Evolutionary conservation across 2,797 vertebrate genomes (phyloP), one percentile per base, ranked within the genome.

Genomic region (Acipenser transmontanus): DNA sequence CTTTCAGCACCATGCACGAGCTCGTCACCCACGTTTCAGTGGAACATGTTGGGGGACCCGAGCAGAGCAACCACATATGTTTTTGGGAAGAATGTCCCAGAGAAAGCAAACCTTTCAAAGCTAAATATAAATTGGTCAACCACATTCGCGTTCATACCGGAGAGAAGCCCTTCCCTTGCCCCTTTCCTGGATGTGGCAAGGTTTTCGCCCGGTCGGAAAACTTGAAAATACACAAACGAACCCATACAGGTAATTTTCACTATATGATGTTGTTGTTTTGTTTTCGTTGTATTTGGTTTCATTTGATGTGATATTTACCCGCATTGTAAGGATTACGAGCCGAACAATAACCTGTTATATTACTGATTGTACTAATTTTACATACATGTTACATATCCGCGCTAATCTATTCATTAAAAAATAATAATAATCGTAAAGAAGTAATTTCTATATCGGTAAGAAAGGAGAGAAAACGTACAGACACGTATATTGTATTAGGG

Each of bases 1-100:
- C 96, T 91, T 99, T 98, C 85, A 98, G 96, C 89, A 98, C 97
- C 87, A 99, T 99, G 97, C 97, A 99, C 77, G 97, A 99, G 91
- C 76, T 99, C 83, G 97, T 99, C 79, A 99, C 95, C 82, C 97
- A 99, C 79, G 95, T 99, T 83, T 95, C 96, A 0, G 97, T 99
- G 82, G 97, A 99, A 82, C 97, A 99, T 62, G 95, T 98, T 76
- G 96, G 97, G 11, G 97, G 97, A 69, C 97, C 97, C 0, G 97
- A 98, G 86, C 97, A 99, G 86, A 98, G 93, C 77, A 98, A 96
- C 89, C 97, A 99, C 76, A 76, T 98, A 87, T 99, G 97, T 74
- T 98, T 97, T 83, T 99, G 97, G 97, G 97, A 98, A 87, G 97
- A 99, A 64, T 99, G 97, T 81, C 72, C 93, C 59, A 89, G 97